Percentiles rank a stretch among this genome's conserved stretches.
Evolutionary conservation across 2,888 invertebrate genomes (phyloP).

Genomic region (Emesis russula): DNA sequence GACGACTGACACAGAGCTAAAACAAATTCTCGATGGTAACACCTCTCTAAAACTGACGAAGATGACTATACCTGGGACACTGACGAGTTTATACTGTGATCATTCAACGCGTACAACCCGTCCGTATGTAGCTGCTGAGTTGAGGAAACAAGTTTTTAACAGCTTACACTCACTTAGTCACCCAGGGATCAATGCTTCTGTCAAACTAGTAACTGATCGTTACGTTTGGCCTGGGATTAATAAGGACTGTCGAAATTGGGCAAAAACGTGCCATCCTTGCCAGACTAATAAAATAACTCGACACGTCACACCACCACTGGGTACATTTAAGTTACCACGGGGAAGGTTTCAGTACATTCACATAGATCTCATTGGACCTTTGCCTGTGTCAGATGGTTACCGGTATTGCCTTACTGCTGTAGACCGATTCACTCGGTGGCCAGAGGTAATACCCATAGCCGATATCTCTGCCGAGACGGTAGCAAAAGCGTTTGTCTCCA

Average conservation of each 20-base stretch:
- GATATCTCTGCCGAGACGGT: not conserved
- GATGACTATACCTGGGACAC: constrained; percentile 39
- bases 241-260: constrained; percentile 80
- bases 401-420: not conserved
- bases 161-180: constrained; percentile 66
- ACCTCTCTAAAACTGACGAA: constrained; percentile 58
- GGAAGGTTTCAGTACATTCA: constrained; percentile 87
- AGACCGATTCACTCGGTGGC: not conserved
- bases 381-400: constrained; percentile 75
- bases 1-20: constrained; percentile 44
- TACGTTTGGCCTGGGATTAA: constrained; percentile 49
- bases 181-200: constrained; percentile 52
- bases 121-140: constrained; percentile 66
- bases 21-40: constrained; percentile 17
- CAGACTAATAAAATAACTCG: constrained; percentile 88
- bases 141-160: constrained; percentile 77
- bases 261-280: constrained; percentile 86
- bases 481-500: constrained; percentile 82
- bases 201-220: constrained; percentile 58
- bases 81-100: constrained; percentile 72
- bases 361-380: constrained; percentile 88
- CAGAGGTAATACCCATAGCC: not conserved
- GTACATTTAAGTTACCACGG: constrained; percentile 72
- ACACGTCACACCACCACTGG: constrained; percentile 83
- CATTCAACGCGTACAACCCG: constrained; percentile 54